These are phyloP conservation scores for Emys orbicularis DNA, from an alignment of 2,797 vertebrate species.

Conservation along the genomic window DNA sequence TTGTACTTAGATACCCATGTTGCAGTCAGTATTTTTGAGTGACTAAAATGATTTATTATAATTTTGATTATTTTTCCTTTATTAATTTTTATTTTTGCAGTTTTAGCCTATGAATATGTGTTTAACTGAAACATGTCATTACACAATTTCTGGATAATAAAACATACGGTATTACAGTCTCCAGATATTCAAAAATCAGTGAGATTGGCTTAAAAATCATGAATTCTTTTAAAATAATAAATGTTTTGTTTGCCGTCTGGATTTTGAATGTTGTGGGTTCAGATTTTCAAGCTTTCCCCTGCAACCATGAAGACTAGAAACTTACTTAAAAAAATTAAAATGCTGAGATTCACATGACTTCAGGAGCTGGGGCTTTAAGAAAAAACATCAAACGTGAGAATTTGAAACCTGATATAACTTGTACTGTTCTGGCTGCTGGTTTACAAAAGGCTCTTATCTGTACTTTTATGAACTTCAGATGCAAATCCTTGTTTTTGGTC, in stretches of 20 bases:
- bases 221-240: not conserved
- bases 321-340: not conserved
- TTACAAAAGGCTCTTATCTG: not conserved
- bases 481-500: not conserved
- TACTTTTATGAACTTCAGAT: not conserved
- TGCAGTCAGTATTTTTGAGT: not conserved
- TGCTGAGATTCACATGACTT: not conserved
- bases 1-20: accelerated
- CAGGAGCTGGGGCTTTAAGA: not conserved
- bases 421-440: not conserved
- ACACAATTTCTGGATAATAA: not conserved
- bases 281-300: not conserved
- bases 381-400: not conserved
- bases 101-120: not conserved
- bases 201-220: not conserved
- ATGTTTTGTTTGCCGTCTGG: accelerated
- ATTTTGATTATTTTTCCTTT: not conserved
- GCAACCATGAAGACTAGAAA: not conserved
- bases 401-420: not conserved
- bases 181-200: not conserved
- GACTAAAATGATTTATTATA: not conserved
- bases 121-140: not conserved
- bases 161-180: not conserved
- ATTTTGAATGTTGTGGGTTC: not conserved
- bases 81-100: not conserved